Conservation (phyloP, 2,113 vertebrate genomes). For the Brachyhypopomus gauderio region DNA sequence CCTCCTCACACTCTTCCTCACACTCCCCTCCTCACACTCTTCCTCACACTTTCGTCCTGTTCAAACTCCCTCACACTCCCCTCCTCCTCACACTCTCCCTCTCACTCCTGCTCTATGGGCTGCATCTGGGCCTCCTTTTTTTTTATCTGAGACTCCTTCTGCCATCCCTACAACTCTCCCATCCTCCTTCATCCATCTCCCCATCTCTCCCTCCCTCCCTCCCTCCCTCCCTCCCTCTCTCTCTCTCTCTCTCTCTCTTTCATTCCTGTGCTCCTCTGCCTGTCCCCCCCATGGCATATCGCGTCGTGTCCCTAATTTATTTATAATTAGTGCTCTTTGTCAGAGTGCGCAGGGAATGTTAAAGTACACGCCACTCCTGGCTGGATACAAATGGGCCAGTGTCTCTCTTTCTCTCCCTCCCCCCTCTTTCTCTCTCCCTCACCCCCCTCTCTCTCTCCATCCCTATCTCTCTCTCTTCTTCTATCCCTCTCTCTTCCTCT, state of each 20-base stretch:
- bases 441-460: slow-evolving; percentile 44
- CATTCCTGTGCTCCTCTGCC: slow-evolving; percentile 62
- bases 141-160: slow-evolving; percentile 40
- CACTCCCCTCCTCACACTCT: no score
- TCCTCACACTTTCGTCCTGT: no score
- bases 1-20: no score
- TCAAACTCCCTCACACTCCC: no score
- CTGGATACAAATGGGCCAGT: slow-evolving; percentile 78
- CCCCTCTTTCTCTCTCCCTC: slow-evolving; percentile 38
- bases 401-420: slow-evolving; percentile 57
- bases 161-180: slow-evolving; percentile 28
- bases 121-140: no score
- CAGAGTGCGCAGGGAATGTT: slow-evolving; percentile 79
- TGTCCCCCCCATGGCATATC: slow-evolving; percentile 75
- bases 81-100: no score
- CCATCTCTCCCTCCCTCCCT: slow-evolving; percentile 64
- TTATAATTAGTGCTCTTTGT: slow-evolving; percentile 87
- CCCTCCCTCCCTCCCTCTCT: slow-evolving; percentile 62
- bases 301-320: slow-evolving; percentile 83
- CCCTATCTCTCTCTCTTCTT: slow-evolving; percentile 26
- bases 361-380: slow-evolving; percentile 76
- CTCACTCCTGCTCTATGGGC: no score
- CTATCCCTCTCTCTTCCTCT: neutral
- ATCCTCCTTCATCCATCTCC: slow-evolving; percentile 53
- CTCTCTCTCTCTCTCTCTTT: slow-evolving; percentile 67